Evolutionary conservation across 2,113 vertebrate genomes (phyloP).

Genomic region (Mugil cephalus): DNA sequence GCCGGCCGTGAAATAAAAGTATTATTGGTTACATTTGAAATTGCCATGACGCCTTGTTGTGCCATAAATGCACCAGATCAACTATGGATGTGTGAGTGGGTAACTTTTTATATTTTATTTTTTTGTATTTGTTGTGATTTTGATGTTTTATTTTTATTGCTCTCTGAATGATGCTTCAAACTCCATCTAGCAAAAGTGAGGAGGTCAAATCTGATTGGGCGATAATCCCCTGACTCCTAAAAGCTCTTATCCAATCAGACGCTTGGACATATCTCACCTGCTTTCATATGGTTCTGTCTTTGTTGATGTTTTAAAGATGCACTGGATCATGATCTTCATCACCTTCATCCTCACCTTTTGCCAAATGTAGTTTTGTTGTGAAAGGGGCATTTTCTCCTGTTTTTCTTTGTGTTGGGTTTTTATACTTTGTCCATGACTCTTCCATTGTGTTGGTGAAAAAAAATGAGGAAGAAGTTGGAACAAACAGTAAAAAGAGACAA

Average conservation of each 20-base stretch:
- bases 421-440: conserved; percentile 77
- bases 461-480: conserved; percentile 76
- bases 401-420: conserved; percentile 65
- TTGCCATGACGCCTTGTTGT: conserved; percentile 45
- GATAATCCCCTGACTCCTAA: conserved; percentile 31
- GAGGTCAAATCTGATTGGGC: conserved; percentile 62
- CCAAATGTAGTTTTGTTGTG: conserved; percentile 81
- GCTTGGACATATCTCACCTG: conserved; percentile 29
- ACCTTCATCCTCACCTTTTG: conserved; percentile 62
- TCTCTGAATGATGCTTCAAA: conserved; percentile 19
- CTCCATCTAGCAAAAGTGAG: conserved; percentile 30
- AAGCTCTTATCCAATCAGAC: conserved; percentile 71
- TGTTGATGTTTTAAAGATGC: conserved; percentile 61
- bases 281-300: conserved; percentile 33
- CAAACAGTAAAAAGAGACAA: conserved; percentile 67
- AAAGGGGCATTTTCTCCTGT: conserved; percentile 73
- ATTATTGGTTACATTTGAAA: conserved; percentile 13
- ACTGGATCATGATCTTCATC: conserved; percentile 73
- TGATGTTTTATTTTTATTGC: conserved; percentile 30
- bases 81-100: conserved; percentile 22
- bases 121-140: conserved; percentile 42
- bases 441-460: conserved; percentile 76
- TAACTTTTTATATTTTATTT: conserved; percentile 33
- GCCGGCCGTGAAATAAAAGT: conserved; percentile 15
- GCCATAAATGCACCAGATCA: conserved; percentile 66